These are phyloP conservation scores for Etheostoma cragini DNA, from an alignment of 2,113 vertebrate species.

Conservation along the genomic window DNA sequence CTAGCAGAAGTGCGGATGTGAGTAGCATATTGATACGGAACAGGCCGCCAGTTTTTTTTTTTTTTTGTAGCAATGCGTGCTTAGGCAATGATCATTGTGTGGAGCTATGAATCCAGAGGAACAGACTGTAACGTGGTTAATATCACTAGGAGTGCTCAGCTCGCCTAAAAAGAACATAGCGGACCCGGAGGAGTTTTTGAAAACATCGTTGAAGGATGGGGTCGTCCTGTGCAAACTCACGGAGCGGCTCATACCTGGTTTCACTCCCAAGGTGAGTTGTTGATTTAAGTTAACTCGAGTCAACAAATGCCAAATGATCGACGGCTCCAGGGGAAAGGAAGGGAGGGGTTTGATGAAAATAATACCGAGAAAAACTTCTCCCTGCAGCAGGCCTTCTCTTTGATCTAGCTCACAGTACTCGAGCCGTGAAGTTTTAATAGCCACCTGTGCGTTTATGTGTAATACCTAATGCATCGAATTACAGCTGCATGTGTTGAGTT, in stretches of 20 bases:
- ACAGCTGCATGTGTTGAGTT: not conserved
- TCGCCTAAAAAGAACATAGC: constrained; percentile 96
- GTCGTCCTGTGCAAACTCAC: constrained; percentile 94
- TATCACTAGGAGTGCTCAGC: constrained; percentile 94
- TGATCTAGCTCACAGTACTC: not conserved
- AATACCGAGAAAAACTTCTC: constrained; percentile 57
- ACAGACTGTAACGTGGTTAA: constrained; percentile 96
- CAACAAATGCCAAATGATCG: constrained; percentile 25
- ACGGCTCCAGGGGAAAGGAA: constrained; percentile 17
- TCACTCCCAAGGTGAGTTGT: constrained; percentile 89
- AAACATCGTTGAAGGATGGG: constrained; percentile 92
- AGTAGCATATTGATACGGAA: constrained; percentile 82
- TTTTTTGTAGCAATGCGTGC: constrained; percentile 42
- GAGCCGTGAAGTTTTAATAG: not conserved
- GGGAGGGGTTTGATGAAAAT: constrained; percentile 66
- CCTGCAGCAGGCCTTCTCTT: constrained; percentile 43
- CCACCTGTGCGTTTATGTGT: not conserved
- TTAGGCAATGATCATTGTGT: constrained; percentile 61
- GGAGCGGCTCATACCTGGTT: constrained; percentile 90
- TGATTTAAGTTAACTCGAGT: constrained; percentile 11
- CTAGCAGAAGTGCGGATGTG: constrained; percentile 91
- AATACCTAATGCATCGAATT: not conserved
- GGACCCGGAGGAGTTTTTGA: constrained; percentile 93
- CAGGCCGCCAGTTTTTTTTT: constrained; percentile 58
- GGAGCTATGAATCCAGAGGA: constrained; percentile 95